phyloP scores from a whole-genome alignment of 2,888 invertebrate genomes.

The Epiblema foenella region DNA sequence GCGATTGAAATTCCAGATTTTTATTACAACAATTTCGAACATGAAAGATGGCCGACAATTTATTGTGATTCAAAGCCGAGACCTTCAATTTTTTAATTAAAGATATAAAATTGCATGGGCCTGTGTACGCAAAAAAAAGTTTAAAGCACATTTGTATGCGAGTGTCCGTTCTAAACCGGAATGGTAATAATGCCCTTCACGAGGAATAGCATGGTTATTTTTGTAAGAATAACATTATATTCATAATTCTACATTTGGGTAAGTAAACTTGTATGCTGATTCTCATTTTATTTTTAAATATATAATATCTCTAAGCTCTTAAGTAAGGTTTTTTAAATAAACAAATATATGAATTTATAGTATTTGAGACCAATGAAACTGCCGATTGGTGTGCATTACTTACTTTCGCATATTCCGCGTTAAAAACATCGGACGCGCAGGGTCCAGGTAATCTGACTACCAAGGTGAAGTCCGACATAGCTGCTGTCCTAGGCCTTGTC shows the following conservation, averaged over 20 bases:
- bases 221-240: not conserved
- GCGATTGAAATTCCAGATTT: not conserved
- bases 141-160: conserved; percentile 43
- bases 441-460: too few species aligned
- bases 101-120: conserved; percentile 28
- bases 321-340: too few species aligned
- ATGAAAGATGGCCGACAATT: conserved; percentile 7
- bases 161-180: conserved; percentile 49
- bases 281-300: not conserved
- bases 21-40: not conserved
- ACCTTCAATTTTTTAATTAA: conserved; percentile 10
- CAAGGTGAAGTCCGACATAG: too few species aligned
- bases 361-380: too few species aligned
- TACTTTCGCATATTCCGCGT: too few species aligned
- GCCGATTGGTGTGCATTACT: too few species aligned
- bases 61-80: conserved; percentile 9
- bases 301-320: too few species aligned
- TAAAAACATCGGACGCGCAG: too few species aligned
- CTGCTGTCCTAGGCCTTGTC: too few species aligned
- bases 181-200: conserved; percentile 47
- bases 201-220: conserved; percentile 25
- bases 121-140: conserved; percentile 25
- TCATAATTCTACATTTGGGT: not conserved
- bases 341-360: too few species aligned
- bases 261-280: not conserved